These are phyloP conservation scores for Scaptomyza flava DNA, from an alignment of 2,888 invertebrate species.

Conservation along the genomic window DNA sequence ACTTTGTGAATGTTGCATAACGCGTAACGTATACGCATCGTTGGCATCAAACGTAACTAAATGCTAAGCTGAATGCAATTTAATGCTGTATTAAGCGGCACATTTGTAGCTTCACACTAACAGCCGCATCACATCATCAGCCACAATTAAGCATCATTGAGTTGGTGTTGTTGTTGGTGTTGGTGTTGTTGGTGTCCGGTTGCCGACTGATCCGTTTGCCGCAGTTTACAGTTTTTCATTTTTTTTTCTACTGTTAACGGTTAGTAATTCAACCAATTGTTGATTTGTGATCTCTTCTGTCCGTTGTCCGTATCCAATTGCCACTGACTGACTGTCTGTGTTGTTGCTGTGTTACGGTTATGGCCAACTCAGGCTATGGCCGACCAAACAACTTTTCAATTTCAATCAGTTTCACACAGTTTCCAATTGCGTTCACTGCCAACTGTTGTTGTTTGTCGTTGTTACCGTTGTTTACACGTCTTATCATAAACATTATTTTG, in stretches of 20 bases:
- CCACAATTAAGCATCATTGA: constrained; percentile 68
- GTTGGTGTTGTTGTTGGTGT: neutral
- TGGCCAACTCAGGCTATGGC: constrained; percentile 63
- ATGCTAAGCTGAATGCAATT: constrained; percentile 56
- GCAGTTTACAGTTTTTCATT: constrained; percentile 32
- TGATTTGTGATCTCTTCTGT: constrained; percentile 44
- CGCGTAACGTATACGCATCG: constrained; percentile 61
- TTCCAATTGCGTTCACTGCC: constrained; percentile 53
- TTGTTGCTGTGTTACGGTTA: constrained; percentile 65
- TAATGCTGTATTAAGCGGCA: constrained; percentile 69
- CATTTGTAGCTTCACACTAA: constrained; percentile 50
- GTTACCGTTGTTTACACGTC: constrained; percentile 49
- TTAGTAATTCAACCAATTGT: constrained; percentile 50
- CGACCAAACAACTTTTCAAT: constrained; percentile 79
- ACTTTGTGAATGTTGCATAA: constrained; percentile 62
- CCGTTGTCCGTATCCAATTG: constrained; percentile 55
- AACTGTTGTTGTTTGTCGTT: constrained; percentile 20
- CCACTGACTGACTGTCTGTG: constrained; percentile 69
- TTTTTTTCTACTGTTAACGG: constrained; percentile 23
- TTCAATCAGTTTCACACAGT: constrained; percentile 71
- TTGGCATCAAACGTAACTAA: neutral
- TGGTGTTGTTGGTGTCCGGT: constrained; percentile 62
- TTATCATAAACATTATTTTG: constrained; percentile 45
- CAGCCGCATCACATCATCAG: constrained; percentile 26
- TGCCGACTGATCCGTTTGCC: constrained; percentile 67